Conservation (phyloP, 2,888 invertebrate species). For the Clusia tigrina region DNA sequence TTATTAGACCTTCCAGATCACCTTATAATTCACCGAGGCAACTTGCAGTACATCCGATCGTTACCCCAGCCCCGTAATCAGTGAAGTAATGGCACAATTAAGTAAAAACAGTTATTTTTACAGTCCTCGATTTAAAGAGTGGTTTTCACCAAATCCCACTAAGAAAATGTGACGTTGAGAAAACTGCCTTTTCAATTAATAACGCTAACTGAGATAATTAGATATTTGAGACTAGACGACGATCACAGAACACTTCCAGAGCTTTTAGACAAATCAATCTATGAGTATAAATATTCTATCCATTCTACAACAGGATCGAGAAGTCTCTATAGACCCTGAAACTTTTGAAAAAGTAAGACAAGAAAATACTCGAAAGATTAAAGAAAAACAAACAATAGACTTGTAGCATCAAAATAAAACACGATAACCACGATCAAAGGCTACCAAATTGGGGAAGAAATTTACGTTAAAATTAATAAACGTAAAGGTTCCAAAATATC, state of each 20-base stretch:
- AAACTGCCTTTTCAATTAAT: too few relatives aligned
- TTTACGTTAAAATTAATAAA: conserved; percentile 36
- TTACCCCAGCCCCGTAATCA: too few relatives aligned
- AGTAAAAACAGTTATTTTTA: too few relatives aligned
- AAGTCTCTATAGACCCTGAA: conserved; percentile 7
- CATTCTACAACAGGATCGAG: conserved; percentile 18
- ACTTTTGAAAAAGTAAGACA: conserved; percentile 10
- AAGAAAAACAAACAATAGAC: conserved; percentile 14
- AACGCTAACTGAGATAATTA: too few relatives aligned
- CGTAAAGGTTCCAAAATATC: conserved; percentile 36
- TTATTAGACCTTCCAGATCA: too few relatives aligned
- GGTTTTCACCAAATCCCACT: too few relatives aligned
- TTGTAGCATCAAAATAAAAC: conserved; percentile 22
- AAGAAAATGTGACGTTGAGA: too few relatives aligned
- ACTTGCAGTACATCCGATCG: too few relatives aligned
- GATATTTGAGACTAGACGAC: too few relatives aligned
- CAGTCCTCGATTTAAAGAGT: too few relatives aligned
- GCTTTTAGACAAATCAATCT: conserved; percentile 17
- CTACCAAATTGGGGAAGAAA: conserved; percentile 31
- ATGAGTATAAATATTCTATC: conserved; percentile 19
- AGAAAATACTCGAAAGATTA: conserved; percentile 2
- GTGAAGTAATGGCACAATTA: too few relatives aligned
- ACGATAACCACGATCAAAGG: conserved; percentile 30
- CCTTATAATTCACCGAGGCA: too few relatives aligned
- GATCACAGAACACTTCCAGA: conserved; percentile 19